Evolutionary conservation across 2,797 vertebrate genomes (phyloP), one percentile per base, ranked within the genome.

Genomic region (Morus bassanus): DNA sequence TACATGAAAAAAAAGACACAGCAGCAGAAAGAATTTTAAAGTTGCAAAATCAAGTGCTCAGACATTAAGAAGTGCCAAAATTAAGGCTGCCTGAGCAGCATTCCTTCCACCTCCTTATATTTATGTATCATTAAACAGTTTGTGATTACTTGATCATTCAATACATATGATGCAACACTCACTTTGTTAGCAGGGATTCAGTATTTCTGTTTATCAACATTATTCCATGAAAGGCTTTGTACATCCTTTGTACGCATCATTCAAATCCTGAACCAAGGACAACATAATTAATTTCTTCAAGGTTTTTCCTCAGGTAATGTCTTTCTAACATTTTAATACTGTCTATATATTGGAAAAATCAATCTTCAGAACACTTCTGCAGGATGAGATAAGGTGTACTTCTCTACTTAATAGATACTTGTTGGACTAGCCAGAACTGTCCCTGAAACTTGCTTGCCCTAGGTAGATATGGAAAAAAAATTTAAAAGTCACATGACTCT

Each of bases 41-140:
- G 30, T 51, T 81, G 15, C 8, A 82, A 88, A 94, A 60, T 64
- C 8, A 77, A 81, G 27, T 10, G 5, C 19, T 85, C 65, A n/a
- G 11, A 76, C 41, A 46, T n/a, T 45, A 85, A 17, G 17, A 74
- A 85, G 56, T 41, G 3, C 11, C 39, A 81, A 41, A 89, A 68
- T 75, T 84, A 75, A 78, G 68, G 39, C 24, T 84, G 2, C 8
- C 28, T 83, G 27, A 77, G 39, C 15, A 75, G 16, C 39, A 68
- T 60, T 83, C 13, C 21, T 70, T 89, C 41, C 14, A 39, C 9
- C 24, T 10, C 17, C 13, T 69, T 78, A 6, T 43, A 33, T 57
- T 93, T 88, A 64, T 94, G 33, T 84, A 78, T 84, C 43, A 79
- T 90, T 86, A 91, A 91, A 65, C 43, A 79, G 43, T 76, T 57